Conservation (phyloP, 2,888 invertebrate species). For the Drosophila barbarae region DNA sequence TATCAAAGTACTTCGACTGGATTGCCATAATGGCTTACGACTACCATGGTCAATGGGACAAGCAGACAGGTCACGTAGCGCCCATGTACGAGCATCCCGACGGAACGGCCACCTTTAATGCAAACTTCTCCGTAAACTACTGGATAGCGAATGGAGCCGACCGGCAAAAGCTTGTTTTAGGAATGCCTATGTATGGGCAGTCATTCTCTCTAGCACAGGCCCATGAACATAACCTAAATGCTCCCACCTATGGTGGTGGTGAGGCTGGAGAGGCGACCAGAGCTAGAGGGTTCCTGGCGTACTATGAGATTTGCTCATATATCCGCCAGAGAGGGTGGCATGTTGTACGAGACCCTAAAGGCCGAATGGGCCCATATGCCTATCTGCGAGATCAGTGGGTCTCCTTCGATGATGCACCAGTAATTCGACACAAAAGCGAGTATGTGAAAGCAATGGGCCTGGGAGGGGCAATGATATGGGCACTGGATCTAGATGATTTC, state of each 20-base stretch:
- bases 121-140: constrained; percentile 92
- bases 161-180: constrained; percentile 89
- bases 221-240: constrained; percentile 85
- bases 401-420: constrained; percentile 92
- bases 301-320: constrained; percentile 93
- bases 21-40: constrained; percentile 95
- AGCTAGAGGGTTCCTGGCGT: constrained; percentile 92
- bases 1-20: constrained; percentile 91
- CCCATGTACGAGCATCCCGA: constrained; percentile 90
- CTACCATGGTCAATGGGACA: constrained; percentile 95
- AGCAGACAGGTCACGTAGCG: constrained; percentile 92
- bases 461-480: constrained; percentile 94
- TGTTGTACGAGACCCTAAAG: constrained; percentile 87
- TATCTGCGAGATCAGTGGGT: constrained; percentile 93
- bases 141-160: constrained; percentile 92
- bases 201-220: constrained; percentile 89
- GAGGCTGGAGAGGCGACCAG: constrained; percentile 93
- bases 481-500: constrained; percentile 92
- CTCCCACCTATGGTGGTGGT: constrained; percentile 90
- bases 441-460: constrained; percentile 89
- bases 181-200: constrained; percentile 94
- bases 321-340: constrained; percentile 88
- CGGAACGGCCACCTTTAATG: constrained; percentile 88
- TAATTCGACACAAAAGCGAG: constrained; percentile 90
- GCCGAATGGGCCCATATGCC: constrained; percentile 93